Evolutionary conservation across 2,113 vertebrate species (phyloP), one percentile per base, ranked within the genome.

Genomic region (Cyphomyrus discorhynchus): DNA sequence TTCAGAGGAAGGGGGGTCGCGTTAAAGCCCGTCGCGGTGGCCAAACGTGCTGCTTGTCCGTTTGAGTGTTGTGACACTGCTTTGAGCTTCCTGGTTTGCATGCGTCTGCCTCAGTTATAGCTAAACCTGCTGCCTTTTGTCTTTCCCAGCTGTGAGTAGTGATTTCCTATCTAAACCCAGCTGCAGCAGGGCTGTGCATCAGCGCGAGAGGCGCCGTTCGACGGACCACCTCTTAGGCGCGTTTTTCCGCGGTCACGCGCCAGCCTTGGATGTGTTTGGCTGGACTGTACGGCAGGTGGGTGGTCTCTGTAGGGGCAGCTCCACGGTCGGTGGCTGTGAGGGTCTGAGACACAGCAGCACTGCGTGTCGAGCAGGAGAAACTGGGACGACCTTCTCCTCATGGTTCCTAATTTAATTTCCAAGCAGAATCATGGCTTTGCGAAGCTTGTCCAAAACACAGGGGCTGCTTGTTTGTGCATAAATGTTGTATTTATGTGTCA

Each of bases 1-100:
- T 31, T 58, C 90, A 92, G 90, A 70, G 17, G 87, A 88, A 87
- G 31, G 88, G 85, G 52, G 42, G 62, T 53, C 88, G 85, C 11
- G 10, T 13, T 50, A 27, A n/a, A 70, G n/a, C 1, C 27, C 3
- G 10, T 74, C 2, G 31, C 19, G 82, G 2, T n/a, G 80, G 74
- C 88, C 86, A 15, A 3, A 66, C 17, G 5, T 53, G 52, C 52
- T 80, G 39, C 27, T 88, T 87, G 21, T 52, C 50, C 10, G 19
- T 7, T 35, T 11, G 70, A 35, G 27, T 4, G 11, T 45, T 87
- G 82, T 31, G 47, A 42, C 74, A 62, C 66, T 13, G 50, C 24
- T 89, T 77, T 66, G 70, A 88, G 87, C 5, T 39, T 50, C n/a
- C 11, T 4, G 11, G 45, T 77, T 77, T 2, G 31, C 31, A 15